These are phyloP conservation scores for Pterocles burchelli DNA, from an alignment of 2,113 vertebrate species.

Conservation along the genomic window DNA sequence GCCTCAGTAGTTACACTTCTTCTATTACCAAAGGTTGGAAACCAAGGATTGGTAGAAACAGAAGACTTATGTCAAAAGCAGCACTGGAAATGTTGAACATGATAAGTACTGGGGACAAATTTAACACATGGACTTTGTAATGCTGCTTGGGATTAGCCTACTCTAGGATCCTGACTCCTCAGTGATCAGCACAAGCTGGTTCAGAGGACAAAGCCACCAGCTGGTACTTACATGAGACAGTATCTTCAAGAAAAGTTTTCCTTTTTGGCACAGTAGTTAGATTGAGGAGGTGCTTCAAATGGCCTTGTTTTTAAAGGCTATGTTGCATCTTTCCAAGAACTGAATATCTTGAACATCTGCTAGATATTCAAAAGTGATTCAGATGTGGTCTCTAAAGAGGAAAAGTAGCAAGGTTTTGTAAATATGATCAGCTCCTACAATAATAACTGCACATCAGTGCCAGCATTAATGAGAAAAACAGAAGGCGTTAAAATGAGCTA, in stretches of 20 bases:
- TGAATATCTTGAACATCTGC: not conserved
- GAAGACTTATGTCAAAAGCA: not conserved
- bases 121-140: not conserved
- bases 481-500: conserved; percentile 17
- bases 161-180: not conserved
- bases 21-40: not conserved
- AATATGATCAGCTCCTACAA: not conserved
- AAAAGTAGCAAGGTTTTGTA: not conserved
- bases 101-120: not conserved
- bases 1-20: not conserved
- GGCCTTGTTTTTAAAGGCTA: not conserved
- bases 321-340: not conserved
- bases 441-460: conserved; percentile 13
- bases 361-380: not conserved
- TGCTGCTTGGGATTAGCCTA: not conserved
- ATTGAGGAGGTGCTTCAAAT: not conserved
- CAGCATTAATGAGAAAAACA: conserved; percentile 34
- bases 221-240: not conserved
- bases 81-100: not conserved
- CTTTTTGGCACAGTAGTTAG: not conserved
- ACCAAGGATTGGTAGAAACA: not conserved
- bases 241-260: not conserved
- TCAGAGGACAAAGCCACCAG: not conserved
- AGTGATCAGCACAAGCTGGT: not conserved
- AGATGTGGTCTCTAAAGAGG: not conserved